Percentiles rank a stretch among this genome's conserved stretches.
These are phyloP conservation scores for Saguinus midas DNA, from an alignment of 2,113 vertebrate species.

Conservation along the genomic window DNA sequence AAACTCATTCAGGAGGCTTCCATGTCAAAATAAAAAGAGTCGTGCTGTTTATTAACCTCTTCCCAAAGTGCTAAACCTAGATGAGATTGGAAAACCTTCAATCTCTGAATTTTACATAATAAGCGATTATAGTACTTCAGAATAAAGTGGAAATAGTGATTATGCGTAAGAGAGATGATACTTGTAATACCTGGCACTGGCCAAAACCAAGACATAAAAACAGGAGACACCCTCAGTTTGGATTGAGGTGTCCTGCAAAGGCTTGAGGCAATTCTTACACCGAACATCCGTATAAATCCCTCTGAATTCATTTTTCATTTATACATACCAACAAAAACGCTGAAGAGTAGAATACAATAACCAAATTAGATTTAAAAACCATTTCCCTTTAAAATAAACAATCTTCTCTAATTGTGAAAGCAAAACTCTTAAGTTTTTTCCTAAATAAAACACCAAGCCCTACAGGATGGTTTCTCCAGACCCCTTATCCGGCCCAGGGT, in stretches of 20 bases:
- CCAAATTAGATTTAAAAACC: background rate
- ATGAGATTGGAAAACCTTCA: background rate
- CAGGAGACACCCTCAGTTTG: background rate
- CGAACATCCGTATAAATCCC: background rate
- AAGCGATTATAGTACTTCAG: background rate
- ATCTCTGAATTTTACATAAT: constrained; percentile 20
- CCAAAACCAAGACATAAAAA: constrained; percentile 7
- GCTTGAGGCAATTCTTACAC: constrained; percentile 1
- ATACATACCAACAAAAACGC: background rate
- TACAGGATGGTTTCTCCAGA: background rate
- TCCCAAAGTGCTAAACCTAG: constrained; percentile 6
- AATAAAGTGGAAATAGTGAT: constrained; percentile 23
- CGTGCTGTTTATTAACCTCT: constrained; percentile 18
- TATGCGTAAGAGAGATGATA: background rate
- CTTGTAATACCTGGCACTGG: background rate
- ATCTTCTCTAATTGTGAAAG: constrained; percentile 12
- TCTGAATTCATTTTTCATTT: background rate
- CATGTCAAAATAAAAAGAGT: constrained; percentile 26
- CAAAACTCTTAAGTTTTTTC: constrained; percentile 16
- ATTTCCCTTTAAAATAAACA: constrained; percentile 14
- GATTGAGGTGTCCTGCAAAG: background rate
- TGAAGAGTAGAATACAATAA: background rate
- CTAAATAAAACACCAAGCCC: background rate
- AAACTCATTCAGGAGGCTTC: background rate
- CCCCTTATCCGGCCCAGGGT: background rate